phyloP scores from a whole-genome alignment of 2,888 invertebrate genomes.

The Pseudanteris insignis region DNA sequence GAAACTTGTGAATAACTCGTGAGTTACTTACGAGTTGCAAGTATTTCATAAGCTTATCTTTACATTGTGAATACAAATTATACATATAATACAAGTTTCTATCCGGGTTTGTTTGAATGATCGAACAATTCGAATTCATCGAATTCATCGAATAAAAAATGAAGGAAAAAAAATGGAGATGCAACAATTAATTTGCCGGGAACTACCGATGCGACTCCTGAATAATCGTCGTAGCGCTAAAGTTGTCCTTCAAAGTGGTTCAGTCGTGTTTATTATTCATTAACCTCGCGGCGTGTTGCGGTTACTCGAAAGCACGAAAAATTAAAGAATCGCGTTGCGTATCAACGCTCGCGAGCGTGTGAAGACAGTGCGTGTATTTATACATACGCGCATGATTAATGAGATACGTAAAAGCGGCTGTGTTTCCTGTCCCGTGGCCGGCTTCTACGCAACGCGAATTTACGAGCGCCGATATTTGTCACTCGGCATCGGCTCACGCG shows the following conservation, averaged over 20 bases:
- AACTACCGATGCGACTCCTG: too few relatives aligned
- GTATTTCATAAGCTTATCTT: too few relatives aligned
- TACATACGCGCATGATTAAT: conserved; percentile 40
- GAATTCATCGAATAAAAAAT: neutral
- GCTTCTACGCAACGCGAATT: conserved; percentile 29
- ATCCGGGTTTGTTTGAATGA: too few relatives aligned
- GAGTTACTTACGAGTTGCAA: too few relatives aligned
- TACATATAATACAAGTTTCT: too few relatives aligned
- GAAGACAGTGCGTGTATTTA: conserved; percentile 40
- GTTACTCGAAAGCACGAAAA: conserved; percentile 50
- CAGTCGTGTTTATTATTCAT: conserved; percentile 51
- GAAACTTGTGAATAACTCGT: too few relatives aligned
- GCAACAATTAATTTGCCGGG: too few relatives aligned
- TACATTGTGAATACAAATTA: too few relatives aligned
- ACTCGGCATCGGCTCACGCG: conserved; percentile 9
- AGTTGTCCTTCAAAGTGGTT: conserved; percentile 43
- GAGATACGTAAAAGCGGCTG: conserved; percentile 35
- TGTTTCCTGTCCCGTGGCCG: conserved; percentile 32
- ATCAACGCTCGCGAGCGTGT: conserved; percentile 49
- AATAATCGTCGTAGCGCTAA: conserved; percentile 14
- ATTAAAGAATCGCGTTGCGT: conserved; percentile 52
- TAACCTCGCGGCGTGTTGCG: conserved; percentile 47
- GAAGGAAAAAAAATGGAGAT: neutral
- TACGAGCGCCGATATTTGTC: conserved; percentile 22
- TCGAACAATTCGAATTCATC: too few relatives aligned